These are phyloP conservation scores for Nylanderia fulva DNA, from an alignment of 1,140 invertebrate species.

Conservation along the genomic window DNA sequence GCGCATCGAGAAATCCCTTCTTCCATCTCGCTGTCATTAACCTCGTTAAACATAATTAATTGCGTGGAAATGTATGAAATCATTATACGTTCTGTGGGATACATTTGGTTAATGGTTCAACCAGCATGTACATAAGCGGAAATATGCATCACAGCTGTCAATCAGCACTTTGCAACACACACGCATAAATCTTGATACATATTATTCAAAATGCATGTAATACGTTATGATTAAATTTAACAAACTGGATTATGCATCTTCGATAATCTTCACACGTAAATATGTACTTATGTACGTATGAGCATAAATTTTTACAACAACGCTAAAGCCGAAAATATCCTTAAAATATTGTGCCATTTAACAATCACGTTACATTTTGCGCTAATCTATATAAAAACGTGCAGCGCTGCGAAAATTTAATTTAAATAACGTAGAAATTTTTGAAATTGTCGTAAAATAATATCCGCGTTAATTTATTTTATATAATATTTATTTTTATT, in stretches of 20 bases:
- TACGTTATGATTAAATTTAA: not conserved
- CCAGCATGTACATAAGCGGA: not conserved
- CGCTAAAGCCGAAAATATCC: not conserved
- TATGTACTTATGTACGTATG: too few relatives aligned
- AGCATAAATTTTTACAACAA: not conserved
- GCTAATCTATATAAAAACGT: not conserved
- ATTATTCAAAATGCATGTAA: conserved; percentile 7
- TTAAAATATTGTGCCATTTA: not conserved
- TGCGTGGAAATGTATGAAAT: conserved; percentile 43
- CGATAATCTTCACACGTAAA: not conserved
- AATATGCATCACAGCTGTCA: conserved; percentile 22
- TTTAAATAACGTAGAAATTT: not conserved
- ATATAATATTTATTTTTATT: too few relatives aligned
- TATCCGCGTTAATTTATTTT: not conserved
- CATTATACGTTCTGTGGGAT: conserved; percentile 49
- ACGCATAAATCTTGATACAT: conserved; percentile 4
- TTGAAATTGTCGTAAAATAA: not conserved
- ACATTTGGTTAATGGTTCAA: conserved; percentile 56
- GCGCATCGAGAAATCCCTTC: not conserved
- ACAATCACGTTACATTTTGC: not conserved
- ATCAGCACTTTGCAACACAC: not conserved
- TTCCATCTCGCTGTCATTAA: conserved; percentile 35
- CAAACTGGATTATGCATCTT: not conserved
- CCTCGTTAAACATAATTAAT: conserved; percentile 66
- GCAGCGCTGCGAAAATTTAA: not conserved